These are phyloP conservation scores for Hirtodrosophila duncani DNA, from an alignment of 2,888 invertebrate genomes.

Conservation along the genomic window DNA sequence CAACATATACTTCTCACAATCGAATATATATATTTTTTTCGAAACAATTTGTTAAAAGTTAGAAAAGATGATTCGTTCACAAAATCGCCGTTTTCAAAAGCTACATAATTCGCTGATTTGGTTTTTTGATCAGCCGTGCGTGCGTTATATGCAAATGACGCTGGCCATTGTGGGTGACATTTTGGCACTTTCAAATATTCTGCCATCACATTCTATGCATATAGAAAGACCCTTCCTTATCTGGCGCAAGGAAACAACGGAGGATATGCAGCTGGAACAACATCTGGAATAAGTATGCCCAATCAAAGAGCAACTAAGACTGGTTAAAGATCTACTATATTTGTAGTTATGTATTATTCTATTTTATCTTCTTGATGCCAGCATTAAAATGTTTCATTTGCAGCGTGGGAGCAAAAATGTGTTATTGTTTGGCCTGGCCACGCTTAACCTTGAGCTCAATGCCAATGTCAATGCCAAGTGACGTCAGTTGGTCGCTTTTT, in stretches of 20 bases:
- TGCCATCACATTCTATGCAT: slow-evolving; percentile 41
- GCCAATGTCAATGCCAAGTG: slow-evolving; percentile 53
- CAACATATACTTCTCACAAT: no score
- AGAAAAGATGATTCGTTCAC: no score
- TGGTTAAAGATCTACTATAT: not conserved
- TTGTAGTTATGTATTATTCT: slow-evolving; percentile 1
- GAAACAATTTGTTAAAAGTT: no score
- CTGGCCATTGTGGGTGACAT: slow-evolving; percentile 42
- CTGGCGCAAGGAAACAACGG: slow-evolving; percentile 22
- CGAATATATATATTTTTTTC: no score
- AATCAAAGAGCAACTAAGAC: not conserved
- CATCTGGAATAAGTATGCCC: no score
- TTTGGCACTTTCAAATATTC: slow-evolving; percentile 23
- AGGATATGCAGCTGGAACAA: not conserved
- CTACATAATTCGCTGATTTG: slow-evolving; percentile 2
- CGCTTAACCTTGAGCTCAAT: slow-evolving; percentile 47
- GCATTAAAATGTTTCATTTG: not conserved
- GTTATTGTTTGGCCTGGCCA: slow-evolving; percentile 20
- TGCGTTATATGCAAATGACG: slow-evolving; percentile 23
- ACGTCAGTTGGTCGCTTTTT: slow-evolving; percentile 28
- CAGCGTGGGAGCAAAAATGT: slow-evolving; percentile 44
- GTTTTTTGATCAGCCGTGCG: slow-evolving; percentile 24
- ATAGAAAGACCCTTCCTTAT: slow-evolving; percentile 37
- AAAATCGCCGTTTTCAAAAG: no score
- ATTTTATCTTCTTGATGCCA: slow-evolving; percentile 1